Conservation (phyloP, 2,888 invertebrate genomes). For the Oligia latruncula region DNA sequence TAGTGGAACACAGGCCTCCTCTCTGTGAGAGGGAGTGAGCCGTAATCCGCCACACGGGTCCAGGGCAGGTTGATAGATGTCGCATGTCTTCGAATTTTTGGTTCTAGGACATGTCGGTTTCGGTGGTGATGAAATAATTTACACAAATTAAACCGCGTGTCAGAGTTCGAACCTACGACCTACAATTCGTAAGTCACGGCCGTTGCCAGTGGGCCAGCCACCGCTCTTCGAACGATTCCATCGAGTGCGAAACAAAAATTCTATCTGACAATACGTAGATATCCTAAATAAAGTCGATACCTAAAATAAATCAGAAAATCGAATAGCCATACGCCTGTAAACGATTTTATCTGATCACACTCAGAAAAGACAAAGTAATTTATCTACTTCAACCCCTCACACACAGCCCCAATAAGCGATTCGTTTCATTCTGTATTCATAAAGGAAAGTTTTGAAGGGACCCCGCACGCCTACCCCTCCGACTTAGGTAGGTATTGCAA, state of each 20-base stretch:
- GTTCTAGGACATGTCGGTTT: no score
- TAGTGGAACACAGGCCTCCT: neutral
- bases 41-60: neutral
- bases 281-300: neutral
- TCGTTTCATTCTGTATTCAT: slow-evolving; percentile 57
- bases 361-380: slow-evolving; percentile 31
- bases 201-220: neutral
- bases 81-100: no score
- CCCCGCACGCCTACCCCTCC: slow-evolving; percentile 27
- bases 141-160: neutral
- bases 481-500: slow-evolving; percentile 25
- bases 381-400: slow-evolving; percentile 23
- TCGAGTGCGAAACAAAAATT: neutral
- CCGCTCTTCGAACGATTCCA: neutral
- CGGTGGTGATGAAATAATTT: no score
- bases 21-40: neutral
- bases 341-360: slow-evolving; percentile 10
- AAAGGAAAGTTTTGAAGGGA: slow-evolving; percentile 57
- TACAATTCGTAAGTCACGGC: neutral
- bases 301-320: neutral
- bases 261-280: neutral
- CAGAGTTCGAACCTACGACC: neutral
- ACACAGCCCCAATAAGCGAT: slow-evolving; percentile 35
- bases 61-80: no score
- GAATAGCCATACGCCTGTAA: neutral